Base-by-base conservation (phyloP, 2,888 invertebrate species). In the Cantharis flavilabris region DNA sequence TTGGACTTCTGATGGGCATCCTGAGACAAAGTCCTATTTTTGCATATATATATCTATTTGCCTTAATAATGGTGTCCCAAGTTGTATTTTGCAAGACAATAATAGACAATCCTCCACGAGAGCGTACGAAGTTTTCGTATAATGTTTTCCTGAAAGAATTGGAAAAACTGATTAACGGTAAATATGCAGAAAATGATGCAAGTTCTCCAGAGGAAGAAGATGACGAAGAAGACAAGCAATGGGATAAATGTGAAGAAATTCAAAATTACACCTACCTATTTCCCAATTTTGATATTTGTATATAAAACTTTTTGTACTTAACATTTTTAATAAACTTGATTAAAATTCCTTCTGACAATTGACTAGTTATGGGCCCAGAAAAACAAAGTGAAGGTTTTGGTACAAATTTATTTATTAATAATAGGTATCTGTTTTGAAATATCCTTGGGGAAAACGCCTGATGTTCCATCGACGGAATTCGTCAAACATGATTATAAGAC, bases 401-500 rank as follows among this genome's bases (percentile, higher is more conserved):
- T 30, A 30, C 11, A 30, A 10, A 30, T 33, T 33, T 33, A 33
- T 33, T 33, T 33, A 33, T 83, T 84, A 93, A 84, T 95, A 96
- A 86, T 95, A 96, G 62, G 94, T 95, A 88, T 96, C 95, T 80
- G 90, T 86, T 86, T 94, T 94, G 63, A 95, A 90, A 93, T 93
- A 96, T 80, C 93, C 91, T 1, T 93, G 93, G 1, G 93, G 91
- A 84, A 92, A 90, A 81, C 91, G 91, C 79, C 96, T 90, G 72
- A 96, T 91, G 81, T 94, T 89, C 85, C 91, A 93, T 83, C 95
- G 93, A 80, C 96, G 90, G n/a, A 92, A 83, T 87, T 96, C 96
- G 84, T 97, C 96, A 81, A 93, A 94, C 11, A 92, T 83, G 81
- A 96, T 92, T 88, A 97, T 96, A 49, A 94, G 89, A 49, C 94